Evolutionary conservation across 2,888 invertebrate species (phyloP), one percentile per base, ranked within the genome.

Genomic region (Folsomia manolachei): DNA sequence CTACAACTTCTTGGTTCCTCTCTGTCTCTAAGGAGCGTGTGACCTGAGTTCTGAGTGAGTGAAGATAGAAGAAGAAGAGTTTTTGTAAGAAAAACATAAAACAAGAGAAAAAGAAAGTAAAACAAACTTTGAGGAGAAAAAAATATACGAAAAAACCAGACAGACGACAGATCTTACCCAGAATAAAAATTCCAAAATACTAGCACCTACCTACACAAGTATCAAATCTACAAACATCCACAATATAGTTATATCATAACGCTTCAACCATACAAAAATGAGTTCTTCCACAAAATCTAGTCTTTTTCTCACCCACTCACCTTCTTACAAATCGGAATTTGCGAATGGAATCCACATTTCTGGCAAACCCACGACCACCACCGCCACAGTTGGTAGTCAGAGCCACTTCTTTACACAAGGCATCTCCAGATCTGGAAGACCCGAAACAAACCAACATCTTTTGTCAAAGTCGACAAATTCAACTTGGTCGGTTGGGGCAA

Each of bases 81-180:
- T 14, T 21, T 11, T 9, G 63, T 4, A 63, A 63, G 63, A 63
- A 63, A 4, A 63, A 63, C 63, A 63, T 63, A 63, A 61, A 24
- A 27, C n/a, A 27, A 26, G 61, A 27, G 62, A 63, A 9, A 64
- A 63, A 63, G 63, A 27, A 4, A 63, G 39, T 24, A 27, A 62
- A 25, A 63, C 26, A 51, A 52, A 23, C 51, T 51, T 21, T 25
- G 64, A 23, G 19, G 19, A 62, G 26, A 21, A 51, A 71, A 70
- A 66, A 53, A 63, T 63, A 70, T 53, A 53, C 51, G 26, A 39
- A 39, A 9, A 39, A 4, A 39, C 39, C 7, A 39, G 14, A 14
- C 39, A 39, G 39, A 39, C 39, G 39, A 39, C 39, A 39, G 39
- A 39, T 39, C 39, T 39, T 39, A 39, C 7, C 39, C 39, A 39